phyloP scores from a whole-genome alignment of 2,888 invertebrate genomes.

The Apotomis capreana region DNA sequence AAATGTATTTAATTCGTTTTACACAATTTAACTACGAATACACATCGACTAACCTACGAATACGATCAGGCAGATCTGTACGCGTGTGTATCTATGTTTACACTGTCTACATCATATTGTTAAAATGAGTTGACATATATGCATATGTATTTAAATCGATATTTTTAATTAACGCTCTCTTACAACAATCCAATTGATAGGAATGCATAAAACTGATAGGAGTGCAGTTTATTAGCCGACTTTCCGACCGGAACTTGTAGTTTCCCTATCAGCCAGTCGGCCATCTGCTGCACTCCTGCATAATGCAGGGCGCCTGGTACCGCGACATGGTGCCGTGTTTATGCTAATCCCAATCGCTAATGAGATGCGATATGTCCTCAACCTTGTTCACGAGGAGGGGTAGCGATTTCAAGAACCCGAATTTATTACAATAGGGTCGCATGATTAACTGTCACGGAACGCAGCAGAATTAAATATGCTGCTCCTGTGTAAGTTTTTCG shows the following conservation, averaged over 20 bases:
- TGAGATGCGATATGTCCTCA: slow-evolving; percentile 53
- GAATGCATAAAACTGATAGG: background rate
- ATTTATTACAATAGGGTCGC: slow-evolving; percentile 20
- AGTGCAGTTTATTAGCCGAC: background rate
- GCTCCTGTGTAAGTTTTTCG: background rate
- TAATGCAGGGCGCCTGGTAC: slow-evolving; percentile 36
- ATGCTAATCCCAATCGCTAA: slow-evolving; percentile 62
- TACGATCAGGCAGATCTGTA: no score
- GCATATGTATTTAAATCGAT: no score
- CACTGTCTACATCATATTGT: no score
- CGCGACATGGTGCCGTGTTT: slow-evolving; percentile 45
- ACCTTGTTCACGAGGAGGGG: slow-evolving; percentile 28
- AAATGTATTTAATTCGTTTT: background rate
- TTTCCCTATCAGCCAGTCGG: slow-evolving; percentile 26
- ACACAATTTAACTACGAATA: no score
- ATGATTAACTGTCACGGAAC: background rate
- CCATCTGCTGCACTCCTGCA: slow-evolving; percentile 47
- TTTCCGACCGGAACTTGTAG: slow-evolving; percentile 13
- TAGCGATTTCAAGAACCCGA: background rate
- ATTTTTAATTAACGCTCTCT: no score
- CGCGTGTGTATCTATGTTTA: no score
- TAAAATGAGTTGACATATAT: no score
- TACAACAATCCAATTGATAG: background rate
- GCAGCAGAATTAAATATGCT: background rate
- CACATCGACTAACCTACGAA: no score